A percentile compares a stretch with the other conserved stretches of the same genome.
Conservation (phyloP, 2,797 vertebrate species). For the Thaleichthys pacificus region DNA sequence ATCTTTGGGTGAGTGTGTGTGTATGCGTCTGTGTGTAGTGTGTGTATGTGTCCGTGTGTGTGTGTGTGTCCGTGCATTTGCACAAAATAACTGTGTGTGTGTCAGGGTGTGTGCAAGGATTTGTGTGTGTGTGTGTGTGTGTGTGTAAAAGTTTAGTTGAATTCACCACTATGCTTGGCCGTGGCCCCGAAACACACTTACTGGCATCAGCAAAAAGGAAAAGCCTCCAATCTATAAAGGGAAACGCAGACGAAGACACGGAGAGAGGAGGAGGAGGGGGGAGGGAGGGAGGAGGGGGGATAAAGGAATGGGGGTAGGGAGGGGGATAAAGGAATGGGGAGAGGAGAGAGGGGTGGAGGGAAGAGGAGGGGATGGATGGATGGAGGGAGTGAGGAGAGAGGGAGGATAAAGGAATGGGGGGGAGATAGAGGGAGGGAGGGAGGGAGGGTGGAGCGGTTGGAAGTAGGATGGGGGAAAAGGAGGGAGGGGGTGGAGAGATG, state of each 20-base stretch:
- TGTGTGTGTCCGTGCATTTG: not conserved
- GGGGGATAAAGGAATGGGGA: too few relatives aligned
- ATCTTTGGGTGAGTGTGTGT: constrained; percentile 14
- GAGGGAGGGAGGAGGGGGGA: not conserved
- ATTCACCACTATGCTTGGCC: constrained; percentile 55
- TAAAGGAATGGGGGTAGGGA: too few relatives aligned
- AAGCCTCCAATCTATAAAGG: constrained; percentile 52
- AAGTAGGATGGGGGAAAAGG: too few relatives aligned
- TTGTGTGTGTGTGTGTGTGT: constrained; percentile 3
- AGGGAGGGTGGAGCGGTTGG: too few relatives aligned
- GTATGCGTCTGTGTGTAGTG: not conserved
- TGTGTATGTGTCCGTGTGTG: not conserved
- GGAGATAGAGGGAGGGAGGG: too few relatives aligned
- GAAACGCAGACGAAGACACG: constrained; percentile 40
- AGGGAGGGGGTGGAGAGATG: too few relatives aligned
- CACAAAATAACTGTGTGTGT: constrained; percentile 1
- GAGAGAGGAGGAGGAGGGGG: constrained; percentile 13
- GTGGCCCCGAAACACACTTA: constrained; percentile 46
- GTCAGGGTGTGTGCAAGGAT: constrained; percentile 9
- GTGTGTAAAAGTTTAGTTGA: constrained; percentile 31
- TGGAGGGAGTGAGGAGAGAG: too few relatives aligned
- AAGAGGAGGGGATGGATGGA: too few relatives aligned
- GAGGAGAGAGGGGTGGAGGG: too few relatives aligned
- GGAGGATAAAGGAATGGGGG: too few relatives aligned
- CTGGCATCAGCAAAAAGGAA: constrained; percentile 67